Base-by-base conservation (phyloP, 1,140 invertebrate genomes). In the Pseudoatta argentina region DNA sequence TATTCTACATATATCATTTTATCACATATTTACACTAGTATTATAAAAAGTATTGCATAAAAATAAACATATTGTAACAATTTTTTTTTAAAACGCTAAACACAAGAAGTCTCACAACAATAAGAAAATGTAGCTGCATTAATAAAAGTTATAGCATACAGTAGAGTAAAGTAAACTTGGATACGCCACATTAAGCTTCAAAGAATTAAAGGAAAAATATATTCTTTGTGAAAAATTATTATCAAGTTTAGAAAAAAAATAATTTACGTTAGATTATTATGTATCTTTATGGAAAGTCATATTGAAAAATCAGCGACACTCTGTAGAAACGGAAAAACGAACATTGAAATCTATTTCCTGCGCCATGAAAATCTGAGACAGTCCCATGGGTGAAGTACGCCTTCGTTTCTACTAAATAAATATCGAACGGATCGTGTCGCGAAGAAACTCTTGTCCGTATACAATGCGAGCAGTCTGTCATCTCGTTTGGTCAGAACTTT, bases 381-480 rank as follows among this genome's bases (percentile, higher is more conserved):
- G 67, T 87, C 83, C 85, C 85, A 51, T 30, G 85, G 85, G 85
- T 24, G 18, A 55, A 34, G 63, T 90, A 76, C 67, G 63, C 44
- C 18, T 75, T 85, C 83, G 61, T 72, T 83, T 73, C 67, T 87
- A 89, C 86, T 91, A 86, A 89, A 92, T 93, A 93, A 93, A 93
- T 92, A 93, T 92, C 90, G 86, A 88, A 86, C 81, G 86, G 59
- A 83, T 61, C 53, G 51, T 44, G 71, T 76, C 71, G 55, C 6
- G 78, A 75, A 67, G 86, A 91, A 90, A 67, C 12, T 90, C 64
- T 87, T 86, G 86, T 90, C 88, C 85, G 14, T 61, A 30, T 39
- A 24, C 51, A 3, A 55, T 48, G 55, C 55, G 21, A 53, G 24
- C 21, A 24, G 5, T 5, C 30, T n/a, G 34, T 87, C 71, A 61